Base-by-base conservation (phyloP, 2,113 vertebrate species). In the Castor canadensis region DNA sequence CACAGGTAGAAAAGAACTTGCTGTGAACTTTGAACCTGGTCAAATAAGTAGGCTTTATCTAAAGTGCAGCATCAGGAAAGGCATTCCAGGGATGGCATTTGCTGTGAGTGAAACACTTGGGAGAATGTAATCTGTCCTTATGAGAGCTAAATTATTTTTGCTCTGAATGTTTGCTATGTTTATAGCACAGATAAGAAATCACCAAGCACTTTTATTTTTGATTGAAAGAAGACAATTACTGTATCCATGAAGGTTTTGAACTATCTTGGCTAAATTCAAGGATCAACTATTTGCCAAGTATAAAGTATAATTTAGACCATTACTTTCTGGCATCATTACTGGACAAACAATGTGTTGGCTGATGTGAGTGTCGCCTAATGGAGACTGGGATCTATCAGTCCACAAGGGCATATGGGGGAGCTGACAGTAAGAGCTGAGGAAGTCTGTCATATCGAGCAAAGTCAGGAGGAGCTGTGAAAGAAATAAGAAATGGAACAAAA, bases 191-290 rank as follows among this genome's bases (percentile, higher is more conserved):
- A 85, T 54, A 60, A 88, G 30, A 94, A 85, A 62, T 60, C 69
- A 56, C 19, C 2, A 77, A 47, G 5, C 19, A 28, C 32, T 26
- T 93, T 75, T 60, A 64, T 73, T 80, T 87, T 40, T 80, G 8
- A 87, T 62, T 83, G 43, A 79, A 30, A 43, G 38, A 77, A 82
- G 32, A 66, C 92, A 95, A 81, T 83, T 72, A 30, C 40, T 81
- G 49, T 81, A 52, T 83, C 16, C 40, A 32, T 83, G 87, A 93
- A 94, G 67, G 15, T 64, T 95, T 91, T 91, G 38, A 94, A 66
- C 49, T 81, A 9, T 77, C 43, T 77, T 91, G 81, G 81, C 17
- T 20, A 62, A 88, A 76, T 89, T 60, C n/a, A 92, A 76, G 24
- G 43, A 64, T 82, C 12, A 73, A 17, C 91, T 90, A 66, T 56